phyloP scores from a whole-genome alignment of 1,140 invertebrate species.

The Nephila pilipes region DNA sequence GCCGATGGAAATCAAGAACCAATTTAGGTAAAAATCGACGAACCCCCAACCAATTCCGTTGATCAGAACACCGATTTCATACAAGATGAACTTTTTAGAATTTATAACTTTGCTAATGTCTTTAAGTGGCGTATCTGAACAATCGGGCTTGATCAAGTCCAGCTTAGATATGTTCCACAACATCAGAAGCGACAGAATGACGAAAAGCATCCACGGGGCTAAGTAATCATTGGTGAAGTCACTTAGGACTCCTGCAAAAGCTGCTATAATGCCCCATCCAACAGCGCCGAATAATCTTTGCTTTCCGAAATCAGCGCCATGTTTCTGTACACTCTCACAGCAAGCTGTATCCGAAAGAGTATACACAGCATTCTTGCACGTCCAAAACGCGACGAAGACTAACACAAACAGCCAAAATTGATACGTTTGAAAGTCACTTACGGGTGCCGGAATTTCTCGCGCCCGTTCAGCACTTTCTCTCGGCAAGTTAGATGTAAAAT shows the following conservation, averaged over 20 bases:
- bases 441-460: too few species aligned
- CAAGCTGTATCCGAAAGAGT: conserved; percentile 78
- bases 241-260: conserved; percentile 59
- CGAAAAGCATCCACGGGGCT: conserved; percentile 85
- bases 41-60: conserved; percentile 26
- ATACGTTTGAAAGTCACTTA: conserved; percentile 24
- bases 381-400: conserved; percentile 74
- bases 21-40: conserved; percentile 34
- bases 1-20: conserved; percentile 31
- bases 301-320: conserved; percentile 85
- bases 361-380: conserved; percentile 68
- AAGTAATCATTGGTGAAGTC: conserved; percentile 80
- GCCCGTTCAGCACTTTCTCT: too few species aligned
- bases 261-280: conserved; percentile 77
- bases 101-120: conserved; percentile 85
- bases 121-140: conserved; percentile 68
- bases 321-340: conserved; percentile 58
- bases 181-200: conserved; percentile 81
- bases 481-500: too few species aligned
- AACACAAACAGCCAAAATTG: conserved; percentile 79
- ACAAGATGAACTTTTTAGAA: conserved; percentile 81
- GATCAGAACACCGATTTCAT: conserved; percentile 24
- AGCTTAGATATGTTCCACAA: conserved; percentile 83
- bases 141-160: conserved; percentile 31
- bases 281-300: conserved; percentile 87